Base-by-base conservation (phyloP, 2,888 invertebrate species). In the Colostygia pectinataria region DNA sequence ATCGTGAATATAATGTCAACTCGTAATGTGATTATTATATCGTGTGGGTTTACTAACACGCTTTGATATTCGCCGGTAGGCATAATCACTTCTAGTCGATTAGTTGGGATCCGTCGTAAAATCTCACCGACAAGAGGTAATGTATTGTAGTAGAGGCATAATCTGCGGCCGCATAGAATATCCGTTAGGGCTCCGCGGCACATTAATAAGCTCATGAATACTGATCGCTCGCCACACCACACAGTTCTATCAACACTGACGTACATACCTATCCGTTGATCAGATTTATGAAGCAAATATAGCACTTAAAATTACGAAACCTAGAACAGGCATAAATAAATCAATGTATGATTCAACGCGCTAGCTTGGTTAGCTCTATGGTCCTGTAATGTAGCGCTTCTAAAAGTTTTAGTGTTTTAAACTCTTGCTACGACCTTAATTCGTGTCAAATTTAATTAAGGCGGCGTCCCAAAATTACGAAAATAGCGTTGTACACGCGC, bases 181-280 rank as follows among this genome's bases (percentile, higher is more conserved):
- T 61, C 60, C 55, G 63, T 55, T 63, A 43, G 63, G 68, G 67
- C 58, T 66, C 62, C 58, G 63, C 66, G 63, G 61, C 71, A 76
- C 82, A 82, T 86, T 85, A 84, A 84, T 82, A 84, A 78, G 72
- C 76, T 83, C 79, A 83, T 86, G 86, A 87, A 87, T 83, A 82
- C 77, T 78, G 72, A 81, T 77, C 71, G 72, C 57, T 50, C 67
- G 61, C 65, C 67, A 52, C 57, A 54, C 59, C 46, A 40, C 37
- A 52, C 53, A 55, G 57, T 65, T 60, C 59, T 61, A 61, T 65
- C 52, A 63, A 61, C 61, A 63, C 53, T 53, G 37, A 54, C 47
- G 48, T 49, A 47, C 44, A 55, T 46, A 49, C 40, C 37, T 53
- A 49, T 34, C 40, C 33, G 29, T 42, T 29, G 52, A 38, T 42